These are phyloP conservation scores for Noctua janthina DNA, from an alignment of 2,888 invertebrate genomes.

Conservation along the genomic window DNA sequence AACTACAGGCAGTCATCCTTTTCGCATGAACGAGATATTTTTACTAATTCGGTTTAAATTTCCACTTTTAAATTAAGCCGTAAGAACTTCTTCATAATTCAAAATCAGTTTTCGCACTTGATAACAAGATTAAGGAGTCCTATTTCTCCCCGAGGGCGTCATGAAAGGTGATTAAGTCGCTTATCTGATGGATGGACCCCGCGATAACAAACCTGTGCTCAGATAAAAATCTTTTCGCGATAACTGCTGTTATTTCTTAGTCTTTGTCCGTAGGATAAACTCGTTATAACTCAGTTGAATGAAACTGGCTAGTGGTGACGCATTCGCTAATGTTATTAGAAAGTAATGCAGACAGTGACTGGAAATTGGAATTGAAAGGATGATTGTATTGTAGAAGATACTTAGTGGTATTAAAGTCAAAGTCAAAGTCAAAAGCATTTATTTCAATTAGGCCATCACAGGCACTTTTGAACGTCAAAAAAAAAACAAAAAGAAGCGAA, in stretches of 20 bases:
- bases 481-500: too few relatives aligned
- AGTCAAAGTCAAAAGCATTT: too few relatives aligned
- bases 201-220: conserved; percentile 21
- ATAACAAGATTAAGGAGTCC: conserved; percentile 21
- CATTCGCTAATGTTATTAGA: neutral
- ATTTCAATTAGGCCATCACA: too few relatives aligned
- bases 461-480: too few relatives aligned
- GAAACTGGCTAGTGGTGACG: neutral
- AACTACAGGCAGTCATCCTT: too few relatives aligned
- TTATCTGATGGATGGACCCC: conserved; percentile 34
- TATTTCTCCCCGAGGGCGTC: neutral
- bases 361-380: neutral
- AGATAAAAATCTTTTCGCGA: conserved; percentile 30
- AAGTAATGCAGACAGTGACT: neutral
- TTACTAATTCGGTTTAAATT: neutral
- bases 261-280: neutral
- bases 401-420: neutral
- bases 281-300: conserved; percentile 2
- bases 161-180: conserved; percentile 20
- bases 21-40: neutral
- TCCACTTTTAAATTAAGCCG: neutral
- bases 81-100: neutral
- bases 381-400: neutral
- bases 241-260: conserved; percentile 27
- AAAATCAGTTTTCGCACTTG: conserved; percentile 38